Percentiles rank a stretch among this genome's conserved stretches.
These are phyloP conservation scores for Drosophila lacicola DNA, from an alignment of 2,888 invertebrate species.

Conservation along the genomic window DNA sequence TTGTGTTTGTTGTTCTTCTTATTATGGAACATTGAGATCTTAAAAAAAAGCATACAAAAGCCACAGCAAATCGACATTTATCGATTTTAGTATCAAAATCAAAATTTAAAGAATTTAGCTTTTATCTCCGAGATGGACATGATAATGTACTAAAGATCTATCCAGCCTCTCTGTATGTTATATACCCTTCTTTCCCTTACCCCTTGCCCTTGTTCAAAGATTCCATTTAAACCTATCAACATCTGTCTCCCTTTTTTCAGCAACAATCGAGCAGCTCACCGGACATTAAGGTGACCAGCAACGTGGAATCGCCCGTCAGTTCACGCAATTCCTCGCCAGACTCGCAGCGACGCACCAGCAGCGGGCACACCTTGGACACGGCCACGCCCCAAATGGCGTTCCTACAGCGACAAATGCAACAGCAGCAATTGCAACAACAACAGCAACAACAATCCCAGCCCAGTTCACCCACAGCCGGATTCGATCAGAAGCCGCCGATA, in stretches of 20 bases:
- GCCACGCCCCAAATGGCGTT: slow-evolving; percentile 87
- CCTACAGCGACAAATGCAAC: slow-evolving; percentile 86
- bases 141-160: too few relatives aligned
- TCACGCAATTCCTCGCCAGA: slow-evolving; percentile 87
- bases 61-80: too few relatives aligned
- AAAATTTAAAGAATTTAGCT: too few relatives aligned
- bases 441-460: slow-evolving; percentile 68
- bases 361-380: slow-evolving; percentile 81
- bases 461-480: slow-evolving; percentile 77
- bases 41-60: too few relatives aligned
- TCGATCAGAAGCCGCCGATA: slow-evolving; percentile 87
- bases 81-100: too few relatives aligned
- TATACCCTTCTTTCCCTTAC: too few relatives aligned
- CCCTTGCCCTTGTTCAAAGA: neutral
- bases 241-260: slow-evolving; percentile 49
- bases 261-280: slow-evolving; percentile 85
- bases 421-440: slow-evolving; percentile 81
- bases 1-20: too few relatives aligned
- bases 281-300: slow-evolving; percentile 83
- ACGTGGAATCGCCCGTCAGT: slow-evolving; percentile 86
- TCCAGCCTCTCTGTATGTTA: too few relatives aligned
- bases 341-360: slow-evolving; percentile 84
- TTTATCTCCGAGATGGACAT: too few relatives aligned
- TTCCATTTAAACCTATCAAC: neutral
- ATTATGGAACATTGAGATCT: too few relatives aligned